phyloP scores from a whole-genome alignment of 2,888 invertebrate genomes.

The Thecophora atra region DNA sequence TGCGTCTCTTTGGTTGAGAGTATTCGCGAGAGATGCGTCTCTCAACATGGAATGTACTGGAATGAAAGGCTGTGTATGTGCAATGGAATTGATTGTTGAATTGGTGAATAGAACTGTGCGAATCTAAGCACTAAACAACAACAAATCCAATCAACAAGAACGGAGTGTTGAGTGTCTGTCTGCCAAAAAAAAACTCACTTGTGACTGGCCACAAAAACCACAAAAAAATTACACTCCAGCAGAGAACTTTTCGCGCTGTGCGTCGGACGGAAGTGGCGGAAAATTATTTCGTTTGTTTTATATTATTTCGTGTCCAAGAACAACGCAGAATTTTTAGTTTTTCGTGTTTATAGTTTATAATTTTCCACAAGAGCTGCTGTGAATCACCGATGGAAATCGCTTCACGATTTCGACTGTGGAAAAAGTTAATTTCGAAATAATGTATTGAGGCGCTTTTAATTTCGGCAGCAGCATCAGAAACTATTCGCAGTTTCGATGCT shows the following conservation, averaged over 20 bases:
- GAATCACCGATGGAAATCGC: background rate
- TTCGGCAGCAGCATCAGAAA: background rate
- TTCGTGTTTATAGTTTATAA: background rate
- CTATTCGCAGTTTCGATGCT: too few relatives aligned
- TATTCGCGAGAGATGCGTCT: background rate
- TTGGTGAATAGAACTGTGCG: background rate
- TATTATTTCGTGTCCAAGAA: conserved; percentile 37
- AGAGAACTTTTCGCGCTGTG: conserved; percentile 39
- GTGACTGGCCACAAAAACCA: background rate
- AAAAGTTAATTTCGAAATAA: background rate
- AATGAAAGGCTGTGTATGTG: conserved; percentile 30
- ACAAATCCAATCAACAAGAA: conserved; percentile 9
- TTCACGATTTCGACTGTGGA: background rate
- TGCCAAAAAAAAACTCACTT: too few relatives aligned
- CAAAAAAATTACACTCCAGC: conserved; percentile 12
- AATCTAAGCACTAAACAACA: conserved; percentile 20
- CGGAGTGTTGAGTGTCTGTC: too few relatives aligned
- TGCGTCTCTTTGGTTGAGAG: background rate
- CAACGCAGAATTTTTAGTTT: conserved; percentile 33
- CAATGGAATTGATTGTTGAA: background rate
- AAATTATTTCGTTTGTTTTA: conserved; percentile 44
- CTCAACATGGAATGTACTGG: background rate
- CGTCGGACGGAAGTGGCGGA: conserved; percentile 44
- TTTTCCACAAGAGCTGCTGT: background rate
- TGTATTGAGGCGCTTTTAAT: background rate